Base-by-base conservation (phyloP, 2,797 vertebrate genomes). In the Trachurus trachurus region DNA sequence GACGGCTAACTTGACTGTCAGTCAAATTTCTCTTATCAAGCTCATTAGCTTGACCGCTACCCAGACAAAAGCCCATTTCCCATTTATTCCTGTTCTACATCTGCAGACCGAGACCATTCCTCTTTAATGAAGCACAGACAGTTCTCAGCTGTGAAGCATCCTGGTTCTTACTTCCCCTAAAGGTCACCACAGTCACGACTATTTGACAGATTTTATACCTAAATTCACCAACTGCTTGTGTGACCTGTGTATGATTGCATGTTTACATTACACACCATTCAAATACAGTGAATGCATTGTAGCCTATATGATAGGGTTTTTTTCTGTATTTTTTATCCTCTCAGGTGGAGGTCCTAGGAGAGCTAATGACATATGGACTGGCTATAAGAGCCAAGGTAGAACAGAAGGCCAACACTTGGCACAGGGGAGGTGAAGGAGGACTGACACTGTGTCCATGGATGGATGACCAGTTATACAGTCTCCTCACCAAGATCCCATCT, bases 311-410 rank as follows among this genome's bases (percentile, higher is more conserved):
- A 40, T 4, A 37, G 16, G 29, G 19, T 29, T 7, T 44, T 9
- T 19, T 16, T 59, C 40, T 9, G 8, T n/a, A 21, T 62, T 2
- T 69, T 65, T 37, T 16, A 8, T 21, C 17, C 19, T 61, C 5
- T 45, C 19, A 58, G 40, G 53, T 77, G 61, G 29, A 62, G 6
- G 56, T 83, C 78, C 56, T 66, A 47, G 74, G 69, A 76, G 74
- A 81, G 52, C 50, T 64, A 67, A 45, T 62, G 88, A 82, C 87
- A 92, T 89, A 92, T 83, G 87, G 86, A 69, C 68, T 52, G 57
- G 58, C 78, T 80, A 15, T 10, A 62, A 40, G 39, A 87, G 78
- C 64, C 67, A 74, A 75, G 60, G 37, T 12, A 47, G 66, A 84
- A 84, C 78, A 81, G 76, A 87, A 75, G 74, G 71, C 71, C 74